Evolutionary conservation across 2,797 vertebrate genomes (phyloP).

Genomic region (Protosalanx chinensis): DNA sequence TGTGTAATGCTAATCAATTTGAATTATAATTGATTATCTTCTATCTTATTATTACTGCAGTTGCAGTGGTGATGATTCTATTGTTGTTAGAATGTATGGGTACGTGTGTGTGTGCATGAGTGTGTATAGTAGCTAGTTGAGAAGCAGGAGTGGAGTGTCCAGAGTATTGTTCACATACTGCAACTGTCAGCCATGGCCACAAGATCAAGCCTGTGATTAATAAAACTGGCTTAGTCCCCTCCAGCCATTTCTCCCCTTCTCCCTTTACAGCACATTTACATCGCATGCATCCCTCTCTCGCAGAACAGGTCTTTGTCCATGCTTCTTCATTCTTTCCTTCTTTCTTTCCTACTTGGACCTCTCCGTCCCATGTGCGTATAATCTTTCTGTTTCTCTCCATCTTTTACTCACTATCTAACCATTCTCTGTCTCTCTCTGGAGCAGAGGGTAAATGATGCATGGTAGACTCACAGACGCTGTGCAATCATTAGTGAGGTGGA

Average conservation of each 20-base stretch:
- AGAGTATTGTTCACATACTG: constrained; percentile 49
- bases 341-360: neutral
- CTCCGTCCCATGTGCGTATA: neutral
- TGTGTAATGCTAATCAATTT: neutral
- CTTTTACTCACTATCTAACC: constrained; percentile 21
- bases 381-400: neutral
- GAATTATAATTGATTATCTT: neutral
- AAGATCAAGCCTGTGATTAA: constrained; percentile 75
- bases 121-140: neutral
- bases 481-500: constrained; percentile 77
- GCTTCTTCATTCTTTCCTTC: neutral
- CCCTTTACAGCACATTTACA: constrained; percentile 38
- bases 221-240: constrained; percentile 60
- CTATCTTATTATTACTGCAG: neutral
- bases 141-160: neutral
- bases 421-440: constrained; percentile 53
- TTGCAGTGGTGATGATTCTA: neutral
- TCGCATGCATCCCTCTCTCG: constrained; percentile 30
- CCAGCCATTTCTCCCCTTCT: constrained; percentile 46
- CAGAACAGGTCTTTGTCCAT: neutral
- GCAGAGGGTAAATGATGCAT: constrained; percentile 73
- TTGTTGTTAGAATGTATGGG: neutral
- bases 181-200: constrained; percentile 56
- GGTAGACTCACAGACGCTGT: constrained; percentile 66
- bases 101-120: neutral